Conservation (phyloP, 2,888 invertebrate genomes). For the Pyrrhia umbra region DNA sequence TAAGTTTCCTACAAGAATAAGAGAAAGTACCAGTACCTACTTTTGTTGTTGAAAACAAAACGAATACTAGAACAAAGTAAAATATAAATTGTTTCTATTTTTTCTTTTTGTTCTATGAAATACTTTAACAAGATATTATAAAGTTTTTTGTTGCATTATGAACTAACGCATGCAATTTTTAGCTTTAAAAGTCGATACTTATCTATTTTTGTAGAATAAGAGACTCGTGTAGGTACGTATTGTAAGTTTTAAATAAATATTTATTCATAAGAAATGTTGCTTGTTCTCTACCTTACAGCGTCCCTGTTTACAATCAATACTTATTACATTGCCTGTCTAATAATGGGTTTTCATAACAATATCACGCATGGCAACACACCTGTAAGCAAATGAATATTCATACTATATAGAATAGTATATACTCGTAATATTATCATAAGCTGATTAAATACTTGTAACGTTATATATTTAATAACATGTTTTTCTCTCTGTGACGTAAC, state of each 20-base stretch:
- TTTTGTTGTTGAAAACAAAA: constrained; percentile 3
- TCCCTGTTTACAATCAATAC: constrained; percentile 2
- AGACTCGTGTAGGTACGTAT: constrained; percentile 1
- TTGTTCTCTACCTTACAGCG: background rate
- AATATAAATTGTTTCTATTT: background rate
- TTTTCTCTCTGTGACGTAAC: background rate
- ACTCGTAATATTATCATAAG: constrained; percentile 6
- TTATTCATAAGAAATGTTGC: background rate
- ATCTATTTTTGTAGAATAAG: background rate
- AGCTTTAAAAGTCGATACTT: background rate
- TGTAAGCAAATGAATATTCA: constrained; percentile 41
- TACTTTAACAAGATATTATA: background rate
- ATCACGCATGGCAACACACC: constrained; percentile 23
- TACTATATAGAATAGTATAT: too few relatives aligned
- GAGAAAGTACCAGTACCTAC: background rate
- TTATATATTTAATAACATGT: background rate
- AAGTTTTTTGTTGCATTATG: background rate
- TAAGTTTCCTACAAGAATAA: background rate
- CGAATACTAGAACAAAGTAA: background rate
- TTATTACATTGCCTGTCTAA: background rate
- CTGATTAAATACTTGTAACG: constrained; percentile 8
- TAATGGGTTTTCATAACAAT: constrained; percentile 41
- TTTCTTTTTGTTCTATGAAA: background rate
- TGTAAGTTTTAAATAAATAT: constrained; percentile 27
- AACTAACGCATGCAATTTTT: background rate